Base-by-base conservation (phyloP, 2,113 vertebrate species). In the Dendropsophus ebraccatus region DNA sequence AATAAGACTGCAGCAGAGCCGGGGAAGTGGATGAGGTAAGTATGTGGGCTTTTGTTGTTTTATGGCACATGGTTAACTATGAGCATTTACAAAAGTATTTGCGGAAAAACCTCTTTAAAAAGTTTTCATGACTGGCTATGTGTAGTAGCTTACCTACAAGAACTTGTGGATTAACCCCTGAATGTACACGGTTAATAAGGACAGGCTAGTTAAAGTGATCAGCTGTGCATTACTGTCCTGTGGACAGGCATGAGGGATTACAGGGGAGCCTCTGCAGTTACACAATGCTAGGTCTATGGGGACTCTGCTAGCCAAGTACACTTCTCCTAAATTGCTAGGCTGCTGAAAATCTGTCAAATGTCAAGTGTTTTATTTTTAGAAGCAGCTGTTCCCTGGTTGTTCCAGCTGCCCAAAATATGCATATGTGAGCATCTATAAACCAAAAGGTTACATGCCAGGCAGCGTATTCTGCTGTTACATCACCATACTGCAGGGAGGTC, bases 271-370 rank as follows among this genome's bases (percentile, higher is more conserved):
- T 12, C 54, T 25, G 49, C 75, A 32, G 17, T 78, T 56, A 41
- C 12, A 79, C 54, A 41, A 41, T 8, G 77, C 77, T 6, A 9
- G 37, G 84, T 41, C 75, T 49, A 14, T 35, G 49, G 84, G 60
- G 84, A 85, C 23, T n/a, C 30, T 79, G 75, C 19, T 67, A 52
- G 41, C 56, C 47, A 62, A 85, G 49, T 19, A 47, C 25, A 65
- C 74, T 78, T 77, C 62, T 77, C 62, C 83, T 78, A 85, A 78
- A 85, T 69, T 78, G 60, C 83, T 30, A 19, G 41, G 50, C 25
- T 67, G 73, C 73, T 78, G 83, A 78, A 32, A 84, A 75, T 84
- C 74, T 41, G 47, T 85, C 74, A 78, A 69, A 78, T 78, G 54
- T 45, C 83, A 76, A 58, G 83, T 85, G 83, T 19, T 65, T 73